Percentiles rank a stretch among this genome's conserved stretches.
Conservation (phyloP, 2,888 invertebrate species). For the Pristionchus mayeri region DNA sequence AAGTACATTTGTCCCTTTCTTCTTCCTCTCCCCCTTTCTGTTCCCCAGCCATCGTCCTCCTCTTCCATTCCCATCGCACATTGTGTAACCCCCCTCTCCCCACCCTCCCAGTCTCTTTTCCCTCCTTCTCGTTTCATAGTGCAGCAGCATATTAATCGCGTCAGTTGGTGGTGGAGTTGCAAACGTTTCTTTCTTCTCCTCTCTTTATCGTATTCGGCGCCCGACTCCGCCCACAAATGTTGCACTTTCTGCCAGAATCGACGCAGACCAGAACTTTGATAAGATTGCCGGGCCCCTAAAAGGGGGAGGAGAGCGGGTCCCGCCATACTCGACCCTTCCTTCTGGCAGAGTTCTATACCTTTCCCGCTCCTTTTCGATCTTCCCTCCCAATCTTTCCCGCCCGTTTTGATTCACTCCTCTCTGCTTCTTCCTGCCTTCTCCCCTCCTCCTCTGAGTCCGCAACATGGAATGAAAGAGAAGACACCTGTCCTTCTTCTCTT, state of each 20-base stretch:
- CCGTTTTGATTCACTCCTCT: background rate
- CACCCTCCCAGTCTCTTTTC: conserved; percentile 22
- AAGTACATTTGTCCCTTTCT: conserved; percentile 24
- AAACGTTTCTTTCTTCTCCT: background rate
- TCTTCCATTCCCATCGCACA: conserved; percentile 33
- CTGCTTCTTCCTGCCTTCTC: too few relatives aligned
- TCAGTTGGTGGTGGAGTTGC: background rate
- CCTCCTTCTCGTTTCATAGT: background rate
- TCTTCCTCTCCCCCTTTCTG: background rate
- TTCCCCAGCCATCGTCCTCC: conserved; percentile 2
- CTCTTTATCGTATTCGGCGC: background rate
- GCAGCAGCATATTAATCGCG: conserved; percentile 34
- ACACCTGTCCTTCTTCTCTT: conserved; percentile 19
- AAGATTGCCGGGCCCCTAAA: background rate
- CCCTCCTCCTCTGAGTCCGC: background rate
- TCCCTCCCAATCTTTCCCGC: background rate
- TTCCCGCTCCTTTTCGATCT: background rate
- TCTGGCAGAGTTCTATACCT: background rate
- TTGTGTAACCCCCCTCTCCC: background rate
- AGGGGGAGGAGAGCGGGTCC: background rate
- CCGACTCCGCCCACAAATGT: background rate
- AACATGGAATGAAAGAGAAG: background rate
- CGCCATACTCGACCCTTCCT: too few relatives aligned
- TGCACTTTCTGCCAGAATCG: background rate
- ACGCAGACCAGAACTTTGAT: background rate